These are phyloP conservation scores for Helostoma temminkii DNA, from an alignment of 2,797 vertebrate genomes.

Conservation along the genomic window DNA sequence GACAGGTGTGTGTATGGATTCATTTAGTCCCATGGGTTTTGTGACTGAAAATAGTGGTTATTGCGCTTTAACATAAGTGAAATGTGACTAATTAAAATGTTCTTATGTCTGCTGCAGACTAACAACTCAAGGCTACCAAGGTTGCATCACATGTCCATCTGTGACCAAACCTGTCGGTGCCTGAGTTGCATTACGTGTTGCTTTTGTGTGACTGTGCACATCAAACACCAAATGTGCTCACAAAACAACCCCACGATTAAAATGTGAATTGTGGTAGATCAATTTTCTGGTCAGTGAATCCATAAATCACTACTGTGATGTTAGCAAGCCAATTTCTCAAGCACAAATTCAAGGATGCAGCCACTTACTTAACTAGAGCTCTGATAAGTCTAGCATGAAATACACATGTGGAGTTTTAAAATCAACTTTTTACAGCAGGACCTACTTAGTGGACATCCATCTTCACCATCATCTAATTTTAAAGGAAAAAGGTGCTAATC, in stretches of 20 bases:
- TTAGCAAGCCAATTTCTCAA: slow-evolving; percentile 15
- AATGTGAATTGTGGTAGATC: neutral
- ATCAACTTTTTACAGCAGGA: slow-evolving; percentile 35
- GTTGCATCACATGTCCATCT: neutral
- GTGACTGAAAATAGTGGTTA: neutral
- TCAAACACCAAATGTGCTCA: too few relatives aligned
- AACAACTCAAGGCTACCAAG: too few relatives aligned
- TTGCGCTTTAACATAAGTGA: too few relatives aligned
- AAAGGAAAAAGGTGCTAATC: slow-evolving; percentile 72
- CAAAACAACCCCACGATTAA: neutral
- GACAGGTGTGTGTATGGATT: slow-evolving; percentile 73
- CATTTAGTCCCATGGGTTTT: slow-evolving; percentile 8
- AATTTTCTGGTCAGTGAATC: neutral
- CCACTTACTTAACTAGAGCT: slow-evolving; percentile 19
- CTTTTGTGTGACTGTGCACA: too few relatives aligned
- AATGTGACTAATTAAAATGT: neutral
- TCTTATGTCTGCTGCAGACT: too few relatives aligned
- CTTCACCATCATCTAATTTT: slow-evolving; percentile 49
- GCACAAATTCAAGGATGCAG: slow-evolving; percentile 10
- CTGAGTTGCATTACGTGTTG: neutral
- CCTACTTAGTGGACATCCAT: slow-evolving; percentile 56
- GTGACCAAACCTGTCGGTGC: too few relatives aligned
- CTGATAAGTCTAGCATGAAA: slow-evolving; percentile 26
- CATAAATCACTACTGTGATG: neutral
- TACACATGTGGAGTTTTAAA: slow-evolving; percentile 21